Percentiles rank a stretch among this genome's conserved stretches.
Evolutionary conservation across 2,888 invertebrate species (phyloP).

Genomic region (Heteropelma amictum): DNA sequence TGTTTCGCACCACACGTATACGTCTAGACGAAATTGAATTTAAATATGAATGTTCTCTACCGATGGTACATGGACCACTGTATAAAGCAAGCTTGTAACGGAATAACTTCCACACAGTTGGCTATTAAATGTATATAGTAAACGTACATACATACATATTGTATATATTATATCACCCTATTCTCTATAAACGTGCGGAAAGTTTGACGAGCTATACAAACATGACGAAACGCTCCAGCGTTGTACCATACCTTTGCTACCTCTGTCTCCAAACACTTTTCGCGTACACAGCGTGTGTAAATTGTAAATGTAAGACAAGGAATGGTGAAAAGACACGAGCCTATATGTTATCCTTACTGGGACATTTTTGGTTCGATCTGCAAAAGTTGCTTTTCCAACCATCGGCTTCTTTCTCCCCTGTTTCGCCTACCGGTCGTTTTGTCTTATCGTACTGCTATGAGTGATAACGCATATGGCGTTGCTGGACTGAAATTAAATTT

Average conservation of each 20-base stretch:
- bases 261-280: constrained; percentile 26
- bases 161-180: constrained; percentile 11
- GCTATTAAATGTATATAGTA: constrained; percentile 51
- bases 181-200: constrained; percentile 37
- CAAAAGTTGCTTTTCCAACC: neutral
- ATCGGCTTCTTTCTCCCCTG: neutral
- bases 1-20: constrained; percentile 39
- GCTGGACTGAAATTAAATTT: constrained; percentile 37
- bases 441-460: constrained; percentile 16
- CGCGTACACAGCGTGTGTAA: neutral
- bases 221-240: neutral
- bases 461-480: constrained; percentile 40
- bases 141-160: constrained; percentile 39
- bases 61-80: constrained; percentile 24
- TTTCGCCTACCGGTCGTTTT: neutral
- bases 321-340: neutral
- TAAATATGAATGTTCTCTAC: constrained; percentile 55
- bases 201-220: constrained; percentile 46
- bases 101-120: constrained; percentile 52
- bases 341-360: constrained; percentile 1
- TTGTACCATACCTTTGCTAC: constrained; percentile 3
- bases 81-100: constrained; percentile 46
- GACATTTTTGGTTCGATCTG: constrained; percentile 15
- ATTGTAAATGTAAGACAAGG: neutral
- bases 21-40: constrained; percentile 58